A percentile compares a stretch with the other conserved stretches of the same genome.
Evolutionary conservation across 1,140 invertebrate species (phyloP).

Genomic region (Diachasma alloeum): DNA sequence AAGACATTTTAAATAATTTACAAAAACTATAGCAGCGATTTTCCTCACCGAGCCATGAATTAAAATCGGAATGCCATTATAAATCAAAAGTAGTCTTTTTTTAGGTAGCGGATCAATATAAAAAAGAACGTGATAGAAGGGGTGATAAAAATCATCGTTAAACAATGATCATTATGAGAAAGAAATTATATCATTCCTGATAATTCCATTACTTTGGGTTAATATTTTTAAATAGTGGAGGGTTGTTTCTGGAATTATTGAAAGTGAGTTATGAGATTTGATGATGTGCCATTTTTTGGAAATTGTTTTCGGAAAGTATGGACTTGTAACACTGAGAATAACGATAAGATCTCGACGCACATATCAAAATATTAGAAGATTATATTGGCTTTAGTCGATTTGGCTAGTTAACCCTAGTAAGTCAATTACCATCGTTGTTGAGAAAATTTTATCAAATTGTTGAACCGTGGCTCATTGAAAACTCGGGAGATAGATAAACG

Average conservation of each 20-base stretch:
- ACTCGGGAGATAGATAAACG: not conserved
- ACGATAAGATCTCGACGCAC: not conserved
- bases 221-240: too few relatives aligned
- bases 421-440: slow-evolving; percentile 14
- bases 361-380: not conserved
- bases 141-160: not conserved
- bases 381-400: slow-evolving; percentile 14
- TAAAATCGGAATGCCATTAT: not conserved
- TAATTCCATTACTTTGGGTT: not conserved
- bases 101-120: not conserved
- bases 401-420: slow-evolving; percentile 8
- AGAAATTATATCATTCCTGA: not conserved
- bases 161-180: not conserved
- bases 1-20: not conserved
- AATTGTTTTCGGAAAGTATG: not conserved
- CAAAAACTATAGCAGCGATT: not conserved
- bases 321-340: slow-evolving; percentile 2
- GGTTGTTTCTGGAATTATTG: not conserved
- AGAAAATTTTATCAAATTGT: slow-evolving; percentile 9
- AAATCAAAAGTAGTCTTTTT: not conserved
- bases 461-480: not conserved
- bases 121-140: not conserved
- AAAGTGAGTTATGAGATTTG: not conserved
- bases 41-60: not conserved
- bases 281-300: not conserved